A percentile compares a stretch with the other conserved stretches of the same genome.
Conservation (phyloP, 2,797 vertebrate genomes). For the Hirundo rustica region DNA sequence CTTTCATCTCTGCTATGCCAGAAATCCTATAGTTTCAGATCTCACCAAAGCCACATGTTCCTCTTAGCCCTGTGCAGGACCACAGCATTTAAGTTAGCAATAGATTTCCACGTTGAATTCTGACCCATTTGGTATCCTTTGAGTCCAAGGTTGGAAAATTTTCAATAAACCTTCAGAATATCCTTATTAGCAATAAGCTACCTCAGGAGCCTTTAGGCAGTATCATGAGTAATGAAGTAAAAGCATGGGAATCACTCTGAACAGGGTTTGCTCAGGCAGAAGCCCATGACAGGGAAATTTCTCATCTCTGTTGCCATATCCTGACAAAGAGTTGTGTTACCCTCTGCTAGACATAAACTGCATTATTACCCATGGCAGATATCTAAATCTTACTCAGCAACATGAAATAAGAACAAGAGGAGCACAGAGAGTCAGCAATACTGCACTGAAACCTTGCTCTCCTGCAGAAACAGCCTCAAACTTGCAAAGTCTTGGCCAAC, state of each 20-base stretch:
- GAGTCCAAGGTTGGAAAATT: not conserved
- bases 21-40: not conserved
- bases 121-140: not conserved
- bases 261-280: not conserved
- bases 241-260: not conserved
- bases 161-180: not conserved
- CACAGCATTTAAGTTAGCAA: not conserved
- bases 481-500: not conserved
- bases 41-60: not conserved
- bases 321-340: not conserved
- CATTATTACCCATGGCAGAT: not conserved
- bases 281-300: accelerated
- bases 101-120: not conserved
- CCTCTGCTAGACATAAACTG: not conserved
- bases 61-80: not conserved
- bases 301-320: not conserved
- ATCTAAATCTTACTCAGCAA: not conserved
- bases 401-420: not conserved
- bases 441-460: not conserved
- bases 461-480: not conserved
- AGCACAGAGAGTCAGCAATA: not conserved
- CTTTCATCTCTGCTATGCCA: not conserved
- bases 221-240: not conserved
- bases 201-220: not conserved
- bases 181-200: not conserved